phyloP scores from a whole-genome alignment of 2,888 invertebrate genomes.

The Volucella bombylans region DNA sequence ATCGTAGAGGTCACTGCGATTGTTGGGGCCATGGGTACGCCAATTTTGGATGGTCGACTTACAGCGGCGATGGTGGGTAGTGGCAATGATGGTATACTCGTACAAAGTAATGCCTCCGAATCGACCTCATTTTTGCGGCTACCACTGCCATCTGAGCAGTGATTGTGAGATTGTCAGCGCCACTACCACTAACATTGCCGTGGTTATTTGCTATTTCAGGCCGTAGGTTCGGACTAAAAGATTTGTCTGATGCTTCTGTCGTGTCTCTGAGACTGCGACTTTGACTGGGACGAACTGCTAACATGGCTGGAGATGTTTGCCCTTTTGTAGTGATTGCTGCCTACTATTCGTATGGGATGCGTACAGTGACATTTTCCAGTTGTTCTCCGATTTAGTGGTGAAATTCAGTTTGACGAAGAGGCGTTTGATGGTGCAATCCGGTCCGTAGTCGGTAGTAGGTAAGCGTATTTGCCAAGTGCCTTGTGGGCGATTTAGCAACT shows the following conservation, averaged over 20 bases:
- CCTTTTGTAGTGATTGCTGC: slow-evolving; percentile 46
- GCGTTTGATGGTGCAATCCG: slow-evolving; percentile 16
- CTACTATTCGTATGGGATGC: slow-evolving; percentile 13
- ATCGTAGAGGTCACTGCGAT: slow-evolving; percentile 64
- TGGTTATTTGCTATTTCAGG: slow-evolving; percentile 3
- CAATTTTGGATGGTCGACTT: slow-evolving; percentile 45
- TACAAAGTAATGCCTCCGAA: slow-evolving; percentile 33
- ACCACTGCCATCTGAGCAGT: slow-evolving; percentile 7
- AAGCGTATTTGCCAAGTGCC: slow-evolving; percentile 12
- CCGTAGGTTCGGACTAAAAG: slow-evolving; percentile 41
- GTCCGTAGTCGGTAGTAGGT: not conserved
- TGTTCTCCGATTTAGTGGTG: slow-evolving; percentile 51
- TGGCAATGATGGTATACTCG: not conserved
- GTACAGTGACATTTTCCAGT: slow-evolving; percentile 57
- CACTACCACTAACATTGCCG: slow-evolving; percentile 57
- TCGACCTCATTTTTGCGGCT: slow-evolving; percentile 66
- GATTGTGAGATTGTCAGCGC: slow-evolving; percentile 46
- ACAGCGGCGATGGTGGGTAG: slow-evolving; percentile 11
- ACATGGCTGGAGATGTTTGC: slow-evolving; percentile 56
- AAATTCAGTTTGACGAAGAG: slow-evolving; percentile 16
- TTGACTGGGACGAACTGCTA: slow-evolving; percentile 54
- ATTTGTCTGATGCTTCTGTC: slow-evolving; percentile 53
- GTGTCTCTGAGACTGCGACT: slow-evolving; percentile 25
- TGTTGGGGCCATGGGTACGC: slow-evolving; percentile 43
- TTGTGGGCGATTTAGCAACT: slow-evolving; percentile 26